Base-by-base conservation (phyloP, 1,140 invertebrate genomes). In the Camponotus pennsylvanicus region DNA sequence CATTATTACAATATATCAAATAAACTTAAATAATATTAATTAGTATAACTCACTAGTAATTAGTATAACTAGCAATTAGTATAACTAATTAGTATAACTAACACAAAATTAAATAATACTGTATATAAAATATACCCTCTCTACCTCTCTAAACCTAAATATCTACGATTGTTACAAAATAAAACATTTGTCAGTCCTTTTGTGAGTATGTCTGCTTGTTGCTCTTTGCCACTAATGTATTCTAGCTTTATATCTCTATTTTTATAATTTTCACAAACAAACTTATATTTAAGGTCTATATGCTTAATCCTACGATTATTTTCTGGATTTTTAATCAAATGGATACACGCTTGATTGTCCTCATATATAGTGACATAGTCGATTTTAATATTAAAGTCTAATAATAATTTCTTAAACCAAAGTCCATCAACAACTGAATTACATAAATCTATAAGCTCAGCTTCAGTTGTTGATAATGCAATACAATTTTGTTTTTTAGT, bases 391-490 rank as follows among this genome's bases (percentile, higher is more conserved):
- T 63, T 69, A 34, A 91, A 55, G 27, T 91, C 88, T 9, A 42
- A n/a, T 5, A 92, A 11, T 9, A 93, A n/a, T 32, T 89, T 83
- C 63, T 78, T 90, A 37, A 93, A 69, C 89, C 92, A 93, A 11
- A 89, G 42, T 15, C 85, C 80, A 83, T 94, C 92, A 40, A 82
- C 80, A 15, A 78, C 63, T 57, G 84, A 84, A 40, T 70, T 75
- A 69, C 66, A 80, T 0, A 92, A 76, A 9, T 89, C 82, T 8
- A 88, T 70, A 45, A 93, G 92, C 69, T 94, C 90, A 52, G 94
- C 92, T 61, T 94, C 91, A 13, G 92, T 89, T 13, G 93, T 90
- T 7, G 92, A 94, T 2, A 94, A 87, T 4, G 94, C 92, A 27
- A 94, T 89, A 32, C 40, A 85, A 0, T 55, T 84, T 49, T 87